Base-by-base conservation (phyloP, 2,113 vertebrate species). In the Hippocampus mohnikei region DNA sequence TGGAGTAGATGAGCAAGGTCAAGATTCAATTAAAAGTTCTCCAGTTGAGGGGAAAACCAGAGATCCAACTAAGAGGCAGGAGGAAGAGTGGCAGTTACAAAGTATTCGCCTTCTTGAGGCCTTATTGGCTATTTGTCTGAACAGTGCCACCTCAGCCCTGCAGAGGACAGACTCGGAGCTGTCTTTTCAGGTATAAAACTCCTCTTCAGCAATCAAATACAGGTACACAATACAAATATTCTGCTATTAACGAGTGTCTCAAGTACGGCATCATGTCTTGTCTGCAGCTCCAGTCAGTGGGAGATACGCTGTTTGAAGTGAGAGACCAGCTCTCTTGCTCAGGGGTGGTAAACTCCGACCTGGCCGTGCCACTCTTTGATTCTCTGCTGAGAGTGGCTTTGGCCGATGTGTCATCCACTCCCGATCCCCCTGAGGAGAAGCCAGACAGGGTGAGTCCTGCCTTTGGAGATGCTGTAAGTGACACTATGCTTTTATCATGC, bases 51-150 rank as follows among this genome's bases (percentile, higher is more conserved):
- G 74, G 67, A 90, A 89, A 72, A 80, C 70, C 55, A 80, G 81
- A 76, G 90, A 92, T 72, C 59, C 77, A 25, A 73, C 52, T 50
- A 71, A 68, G 53, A 92, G 69, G 67, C 84, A 82, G 71, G 94
- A 94, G 74, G 90, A 88, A 37, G 92, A 95, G 78, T 93, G 93
- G 91, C 89, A 93, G 0, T 84, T 95, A 46, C 94, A 97, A 40
- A 92, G 93, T 72, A 94, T 98, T 66, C 93, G 95, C 50, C 93
- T 99, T 25, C 87, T 99, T 42, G 97, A 99, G 90, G 94, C 96
- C 37, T 88, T 98, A 68, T 80, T 99, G 82, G 91, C 95, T 3
- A 96, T 99, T 84, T 98, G 95, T 87, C 93, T 99, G 9, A 95
- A 99, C 70, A 93, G 95, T 66, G 85, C 89, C 4, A 93, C 88